These are phyloP conservation scores for Smithornis capensis DNA, from an alignment of 2,113 vertebrate genomes.

Conservation along the genomic window DNA sequence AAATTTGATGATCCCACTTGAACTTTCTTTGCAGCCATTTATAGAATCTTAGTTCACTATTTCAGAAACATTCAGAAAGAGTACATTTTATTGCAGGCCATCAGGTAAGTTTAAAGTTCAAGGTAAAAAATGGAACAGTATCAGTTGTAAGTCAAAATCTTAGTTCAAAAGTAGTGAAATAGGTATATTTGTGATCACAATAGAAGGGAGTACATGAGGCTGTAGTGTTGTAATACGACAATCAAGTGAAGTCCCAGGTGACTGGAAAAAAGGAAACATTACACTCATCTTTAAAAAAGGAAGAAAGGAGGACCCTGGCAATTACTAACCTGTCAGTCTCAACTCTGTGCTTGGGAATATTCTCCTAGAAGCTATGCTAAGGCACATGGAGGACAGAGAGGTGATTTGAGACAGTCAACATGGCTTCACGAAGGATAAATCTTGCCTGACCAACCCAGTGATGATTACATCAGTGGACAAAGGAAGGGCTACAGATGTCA, in stretches of 20 bases:
- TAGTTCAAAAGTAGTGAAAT: not conserved
- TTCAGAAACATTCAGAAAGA: not conserved
- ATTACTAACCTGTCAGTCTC: not conserved
- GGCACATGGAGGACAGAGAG: not conserved
- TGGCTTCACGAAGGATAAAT: not conserved
- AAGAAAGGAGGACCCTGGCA: not conserved
- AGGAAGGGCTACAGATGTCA: not conserved
- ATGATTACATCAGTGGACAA: not conserved
- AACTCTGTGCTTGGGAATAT: not conserved
- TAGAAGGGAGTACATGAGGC: not conserved
- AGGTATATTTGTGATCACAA: not conserved
- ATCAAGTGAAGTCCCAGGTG: fast-evolving
- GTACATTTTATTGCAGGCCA: not conserved
- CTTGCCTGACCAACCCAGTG: not conserved
- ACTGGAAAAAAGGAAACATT: not conserved
- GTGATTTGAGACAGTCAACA: not conserved
- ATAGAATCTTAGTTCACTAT: not conserved
- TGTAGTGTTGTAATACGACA: not conserved
- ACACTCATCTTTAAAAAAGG: not conserved
- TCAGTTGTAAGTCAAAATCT: not conserved
- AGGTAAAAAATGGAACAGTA: not conserved
- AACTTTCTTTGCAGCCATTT: not conserved
- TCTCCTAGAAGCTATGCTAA: not conserved
- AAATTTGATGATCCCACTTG: not conserved
- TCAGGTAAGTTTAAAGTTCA: not conserved